These are phyloP conservation scores for Nudaria mundana DNA, from an alignment of 2,888 invertebrate species.

Conservation along the genomic window DNA sequence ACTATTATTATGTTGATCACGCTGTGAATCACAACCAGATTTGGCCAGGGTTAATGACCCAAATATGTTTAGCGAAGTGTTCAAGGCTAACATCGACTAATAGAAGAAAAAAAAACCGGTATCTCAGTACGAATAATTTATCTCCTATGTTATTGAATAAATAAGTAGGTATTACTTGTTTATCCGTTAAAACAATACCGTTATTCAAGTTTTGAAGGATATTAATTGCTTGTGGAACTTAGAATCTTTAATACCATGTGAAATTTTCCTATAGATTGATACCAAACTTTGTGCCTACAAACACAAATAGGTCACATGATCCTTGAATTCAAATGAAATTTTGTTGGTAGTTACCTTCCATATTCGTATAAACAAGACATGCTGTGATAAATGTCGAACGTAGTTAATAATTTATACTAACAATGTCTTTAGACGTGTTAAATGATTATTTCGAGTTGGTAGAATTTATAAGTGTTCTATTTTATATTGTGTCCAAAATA, in stretches of 20 bases:
- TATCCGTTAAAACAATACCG: conserved; percentile 57
- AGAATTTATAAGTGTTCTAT: too few relatives aligned
- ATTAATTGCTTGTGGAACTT: not conserved
- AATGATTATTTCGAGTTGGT: too few relatives aligned
- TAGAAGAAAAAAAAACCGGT: conserved; percentile 66
- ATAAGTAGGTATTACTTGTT: conserved; percentile 45
- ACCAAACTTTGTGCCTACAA: too few relatives aligned
- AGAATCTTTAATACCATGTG: too few relatives aligned
- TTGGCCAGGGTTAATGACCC: conserved; percentile 79
- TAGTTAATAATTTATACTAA: too few relatives aligned
- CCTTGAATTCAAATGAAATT: conserved; percentile 36
- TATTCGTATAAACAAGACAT: not conserved
- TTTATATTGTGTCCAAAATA: too few relatives aligned
- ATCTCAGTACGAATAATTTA: conserved; percentile 45
- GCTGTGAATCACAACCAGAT: conserved; percentile 78
- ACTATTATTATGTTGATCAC: conserved; percentile 77
- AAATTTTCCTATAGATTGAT: too few relatives aligned
- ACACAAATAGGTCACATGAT: conserved; percentile 32
- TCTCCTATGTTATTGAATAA: conserved; percentile 34
- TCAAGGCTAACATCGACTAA: conserved; percentile 74
- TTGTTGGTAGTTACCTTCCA: conserved; percentile 12
- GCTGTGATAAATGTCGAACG: not conserved
- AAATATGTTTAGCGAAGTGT: conserved; percentile 75
- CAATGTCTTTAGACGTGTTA: too few relatives aligned
- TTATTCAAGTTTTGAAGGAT: conserved; percentile 48